phyloP scores from a whole-genome alignment of 2,113 vertebrate genomes.

The Oryzias curvinotus region DNA sequence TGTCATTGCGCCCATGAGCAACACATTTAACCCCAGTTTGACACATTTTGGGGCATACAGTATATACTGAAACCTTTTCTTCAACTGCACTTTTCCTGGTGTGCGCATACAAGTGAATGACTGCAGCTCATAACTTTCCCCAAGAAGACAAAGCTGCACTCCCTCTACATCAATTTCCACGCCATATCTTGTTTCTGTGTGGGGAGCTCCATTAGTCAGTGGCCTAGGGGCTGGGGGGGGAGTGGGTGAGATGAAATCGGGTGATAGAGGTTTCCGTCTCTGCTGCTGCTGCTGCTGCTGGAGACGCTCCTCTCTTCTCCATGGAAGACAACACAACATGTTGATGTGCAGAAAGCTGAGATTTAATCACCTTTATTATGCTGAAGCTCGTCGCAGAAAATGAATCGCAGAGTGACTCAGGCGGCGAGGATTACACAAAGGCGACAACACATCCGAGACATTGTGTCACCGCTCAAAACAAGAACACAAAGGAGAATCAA shows the following conservation, averaged over 20 bases:
- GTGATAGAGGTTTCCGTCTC: conserved; percentile 60
- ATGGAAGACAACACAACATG: conserved; percentile 45
- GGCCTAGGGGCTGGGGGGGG: conserved; percentile 56
- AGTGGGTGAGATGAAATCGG: conserved; percentile 59
- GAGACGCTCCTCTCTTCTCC: conserved; percentile 32
- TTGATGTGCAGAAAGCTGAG: conserved; percentile 43
- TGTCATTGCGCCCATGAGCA: too few species aligned
- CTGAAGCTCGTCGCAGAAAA: conserved; percentile 49
- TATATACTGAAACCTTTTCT: conserved; percentile 21
- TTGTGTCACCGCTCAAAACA: conserved; percentile 25
- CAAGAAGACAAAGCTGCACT: conserved; percentile 64
- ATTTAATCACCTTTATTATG: conserved; percentile 69
- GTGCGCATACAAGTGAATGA: conserved; percentile 38
- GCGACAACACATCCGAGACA: conserved; percentile 28
- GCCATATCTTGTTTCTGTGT: conserved; percentile 68
- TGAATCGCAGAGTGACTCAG: conserved; percentile 1
- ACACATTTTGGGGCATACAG: too few species aligned
- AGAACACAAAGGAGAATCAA: conserved; percentile 10
- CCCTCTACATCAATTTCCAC: conserved; percentile 70
- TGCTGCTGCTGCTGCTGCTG: conserved; percentile 36
- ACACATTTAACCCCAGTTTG: too few species aligned
- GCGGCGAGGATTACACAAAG: conserved; percentile 34
- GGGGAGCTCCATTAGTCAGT: conserved; percentile 69
- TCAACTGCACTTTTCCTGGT: conserved; percentile 21
- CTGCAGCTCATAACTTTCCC: conserved; percentile 66